Conservation (phyloP, 2,113 vertebrate genomes). For the Salvelinus sp. region DNA sequence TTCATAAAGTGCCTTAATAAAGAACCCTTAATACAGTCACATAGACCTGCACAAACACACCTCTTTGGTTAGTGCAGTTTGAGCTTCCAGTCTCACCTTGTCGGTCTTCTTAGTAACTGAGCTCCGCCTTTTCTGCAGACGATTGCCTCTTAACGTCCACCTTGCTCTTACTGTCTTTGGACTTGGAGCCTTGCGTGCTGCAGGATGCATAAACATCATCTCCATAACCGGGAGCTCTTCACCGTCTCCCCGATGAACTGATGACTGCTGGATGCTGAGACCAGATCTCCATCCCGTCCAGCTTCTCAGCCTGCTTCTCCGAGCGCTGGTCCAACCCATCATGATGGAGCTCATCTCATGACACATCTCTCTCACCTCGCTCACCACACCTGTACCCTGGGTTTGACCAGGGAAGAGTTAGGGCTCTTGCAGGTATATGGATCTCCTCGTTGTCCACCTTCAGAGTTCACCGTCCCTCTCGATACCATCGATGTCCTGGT, state of each 20-base stretch:
- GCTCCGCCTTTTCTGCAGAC: conserved; percentile 22
- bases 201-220: conserved; percentile 72
- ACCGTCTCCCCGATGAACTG: conserved; percentile 81
- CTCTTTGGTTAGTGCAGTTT: not conserved
- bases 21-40: not conserved
- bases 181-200: conserved; percentile 52
- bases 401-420: conserved; percentile 45
- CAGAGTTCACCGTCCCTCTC: conserved; percentile 77
- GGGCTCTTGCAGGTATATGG: conserved; percentile 51
- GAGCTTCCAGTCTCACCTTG: conserved; percentile 75
- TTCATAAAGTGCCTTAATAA: conserved; percentile 9
- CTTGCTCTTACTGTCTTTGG: conserved; percentile 59
- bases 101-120: conserved; percentile 55
- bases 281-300: conserved; percentile 84
- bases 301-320: conserved; percentile 80
- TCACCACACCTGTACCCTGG: conserved; percentile 31
- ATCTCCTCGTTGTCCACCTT: conserved; percentile 76
- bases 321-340: conserved; percentile 79
- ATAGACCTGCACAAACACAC: not conserved
- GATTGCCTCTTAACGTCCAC: too few relatives aligned
- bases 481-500: conserved; percentile 80
- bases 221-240: conserved; percentile 78
- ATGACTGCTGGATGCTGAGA: conserved; percentile 85
- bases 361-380: conserved; percentile 76
- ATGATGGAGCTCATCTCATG: conserved; percentile 84